Conservation (phyloP, 2,113 vertebrate species). For the Tychaedon coryphoeus region DNA sequence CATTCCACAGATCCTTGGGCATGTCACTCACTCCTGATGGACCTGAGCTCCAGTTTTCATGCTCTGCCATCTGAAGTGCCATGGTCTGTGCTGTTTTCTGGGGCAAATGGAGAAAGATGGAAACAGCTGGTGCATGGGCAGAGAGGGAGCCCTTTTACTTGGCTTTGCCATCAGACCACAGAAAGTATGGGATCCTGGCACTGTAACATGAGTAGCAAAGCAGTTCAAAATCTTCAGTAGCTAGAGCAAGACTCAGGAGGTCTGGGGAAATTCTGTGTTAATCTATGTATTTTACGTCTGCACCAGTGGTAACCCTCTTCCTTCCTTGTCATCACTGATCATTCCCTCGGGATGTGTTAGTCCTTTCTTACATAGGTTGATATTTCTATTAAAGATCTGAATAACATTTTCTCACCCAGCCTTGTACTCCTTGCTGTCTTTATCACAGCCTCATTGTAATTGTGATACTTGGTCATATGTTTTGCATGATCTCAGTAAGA, state of each 20-base stretch:
- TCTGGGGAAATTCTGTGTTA: neutral
- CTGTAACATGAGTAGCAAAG: neutral
- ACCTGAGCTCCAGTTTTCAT: neutral
- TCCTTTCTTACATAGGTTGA: neutral
- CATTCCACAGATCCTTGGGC: accelerated
- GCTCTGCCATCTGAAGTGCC: neutral
- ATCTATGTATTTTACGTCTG: neutral
- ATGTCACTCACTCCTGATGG: neutral
- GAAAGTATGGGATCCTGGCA: accelerated
- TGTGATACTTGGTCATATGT: neutral
- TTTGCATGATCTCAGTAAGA: neutral
- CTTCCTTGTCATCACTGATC: neutral
- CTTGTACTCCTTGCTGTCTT: neutral
- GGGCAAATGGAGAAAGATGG: neutral
- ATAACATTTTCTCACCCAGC: neutral
- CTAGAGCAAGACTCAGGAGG: neutral
- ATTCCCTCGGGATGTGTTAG: neutral
- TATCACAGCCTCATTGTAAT: neutral
- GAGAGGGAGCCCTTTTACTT: neutral
- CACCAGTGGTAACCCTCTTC: neutral
- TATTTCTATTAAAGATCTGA: neutral
- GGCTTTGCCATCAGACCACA: neutral
- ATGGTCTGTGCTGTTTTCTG: neutral
- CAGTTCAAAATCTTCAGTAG: neutral
- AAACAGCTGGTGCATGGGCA: neutral